Base-by-base conservation (phyloP, 1,140 invertebrate genomes). In the Drosophila murphyi region DNA sequence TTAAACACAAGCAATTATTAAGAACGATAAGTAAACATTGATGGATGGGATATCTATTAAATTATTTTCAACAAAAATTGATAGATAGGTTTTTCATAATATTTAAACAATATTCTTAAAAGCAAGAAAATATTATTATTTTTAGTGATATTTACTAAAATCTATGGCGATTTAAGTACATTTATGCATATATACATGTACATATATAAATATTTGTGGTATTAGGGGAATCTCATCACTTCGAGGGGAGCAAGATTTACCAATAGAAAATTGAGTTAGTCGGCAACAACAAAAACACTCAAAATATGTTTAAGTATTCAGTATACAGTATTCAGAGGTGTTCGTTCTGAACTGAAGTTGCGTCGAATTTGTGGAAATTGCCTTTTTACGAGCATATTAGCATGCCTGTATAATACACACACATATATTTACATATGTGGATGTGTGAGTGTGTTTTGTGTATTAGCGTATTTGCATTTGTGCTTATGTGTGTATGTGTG, bases 351-450 rank as follows among this genome's bases (percentile, higher is more conserved):
- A 32, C 65, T 34, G 65, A 20, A 64, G 64, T 65, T 69, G 77
- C 72, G 63, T 70, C 55, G 78, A 81, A 81, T 81, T 90, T 87
- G 83, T 83, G 77, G 75, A 90, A 90, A 90, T 90, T 90, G 88
- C 82, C 80, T 90, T 90, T 90, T 90, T 90, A 91, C 88, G 88
- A 90, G 80, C 72, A 72, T 82, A 91, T 90, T 89, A 90, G 81
- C 81, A 72, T 80, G 81, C 72, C 70, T 57, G 62, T 76, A 41
- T 41, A 10, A 43, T 43, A n/a, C n/a, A 43, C 10, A 43, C 39
- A n/a, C 4, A 43, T 43, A 43, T n/a, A 43, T 2, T 37, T 34
- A 48, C 56, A 59, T 63, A 39, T 45, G 45, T 70, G 43, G 39
- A 64, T 54, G 54, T 56, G 56, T 54, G 47, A 39, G 61, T 61